Conservation (phyloP, 2,797 vertebrate species). For the Diplodus sargus region DNA sequence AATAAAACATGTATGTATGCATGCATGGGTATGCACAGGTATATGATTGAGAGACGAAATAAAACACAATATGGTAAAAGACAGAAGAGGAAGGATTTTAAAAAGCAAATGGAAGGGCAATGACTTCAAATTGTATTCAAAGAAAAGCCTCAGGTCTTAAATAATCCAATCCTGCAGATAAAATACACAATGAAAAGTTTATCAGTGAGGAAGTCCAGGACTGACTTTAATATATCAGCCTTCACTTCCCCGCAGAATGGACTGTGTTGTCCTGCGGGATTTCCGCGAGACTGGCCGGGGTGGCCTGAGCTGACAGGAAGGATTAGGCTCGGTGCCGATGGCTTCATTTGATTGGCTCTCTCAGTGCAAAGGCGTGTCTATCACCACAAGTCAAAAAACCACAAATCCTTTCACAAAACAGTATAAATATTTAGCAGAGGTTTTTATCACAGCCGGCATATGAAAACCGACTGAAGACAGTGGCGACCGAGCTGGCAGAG, state of each 20-base stretch:
- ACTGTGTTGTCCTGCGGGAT: constrained; percentile 49
- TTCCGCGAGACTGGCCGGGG: constrained; percentile 17
- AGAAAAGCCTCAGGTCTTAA: constrained; percentile 42
- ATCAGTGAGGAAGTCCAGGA: constrained; percentile 36
- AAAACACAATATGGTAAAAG: constrained; percentile 9
- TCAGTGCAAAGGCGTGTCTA: constrained; percentile 41
- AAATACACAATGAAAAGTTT: constrained; percentile 54
- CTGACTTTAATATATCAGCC: constrained; percentile 45
- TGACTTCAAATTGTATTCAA: constrained; percentile 31
- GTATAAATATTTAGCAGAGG: constrained; percentile 43
- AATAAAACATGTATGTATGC: not conserved
- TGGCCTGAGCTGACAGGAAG: constrained; percentile 42
- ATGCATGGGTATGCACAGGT: not conserved
- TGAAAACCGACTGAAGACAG: constrained; percentile 53
- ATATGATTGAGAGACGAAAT: not conserved
- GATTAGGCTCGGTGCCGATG: constrained; percentile 61
- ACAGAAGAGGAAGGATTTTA: constrained; percentile 15
- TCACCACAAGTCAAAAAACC: constrained; percentile 47
- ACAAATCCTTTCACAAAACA: constrained; percentile 46
- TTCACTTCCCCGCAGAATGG: constrained; percentile 40
- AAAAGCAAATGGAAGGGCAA: constrained; percentile 27
- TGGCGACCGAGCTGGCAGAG: constrained; percentile 12
- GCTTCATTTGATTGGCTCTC: constrained; percentile 62
- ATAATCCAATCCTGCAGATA: constrained; percentile 46
- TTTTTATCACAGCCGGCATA: constrained; percentile 51